Base-by-base conservation (phyloP, 1,140 invertebrate genomes). In the Scylla paramamosain region DNA sequence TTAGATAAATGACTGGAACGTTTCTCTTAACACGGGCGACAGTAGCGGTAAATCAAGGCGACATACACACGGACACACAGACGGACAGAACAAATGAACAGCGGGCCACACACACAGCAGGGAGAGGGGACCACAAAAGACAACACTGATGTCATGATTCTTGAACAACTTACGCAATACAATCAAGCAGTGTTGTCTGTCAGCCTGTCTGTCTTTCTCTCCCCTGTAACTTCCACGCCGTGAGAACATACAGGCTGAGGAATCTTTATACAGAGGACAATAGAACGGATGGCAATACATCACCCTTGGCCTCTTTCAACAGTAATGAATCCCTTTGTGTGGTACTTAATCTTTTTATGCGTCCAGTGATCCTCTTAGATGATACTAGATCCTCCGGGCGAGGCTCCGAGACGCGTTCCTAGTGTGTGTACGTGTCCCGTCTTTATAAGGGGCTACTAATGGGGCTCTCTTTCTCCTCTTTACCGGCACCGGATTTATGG, bases 251-350 rank as follows among this genome's bases (percentile, higher is more conserved):
- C 20, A 77, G 67, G 6, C 67, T n/a, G 52, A 12, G 67, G 52
- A 25, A 77, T n/a, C 67, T 77, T 77, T 77, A 25, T 77, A n/a
- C 20, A 20, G 52, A 25, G 67, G 16, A 77, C 67, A 77, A 77
- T n/a, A 77, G 67, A 25, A 7, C 0, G 52, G 52, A 6, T 2
- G 20, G 67, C 67, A 77, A 77, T 77, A 25, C 67, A 77, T 77
- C 67, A 77, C 67, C 67, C 67, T 77, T n/a, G 67, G 67, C 67
- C 67, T 77, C 67, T 77, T 77, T 77, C 67, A 77, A n/a, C 67
- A 25, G 67, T 77, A 77, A 77, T 77, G 67, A 77, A 77, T 77
- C 67, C 67, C 67, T 77, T 77, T 77, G 67, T 77, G 25, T 20
- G 67, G 67, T 77, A 77, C 67, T 77, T 77, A 77, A 77, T 77